Evolutionary conservation across 2,888 invertebrate species (phyloP).

Genomic region (Spisula solida): DNA sequence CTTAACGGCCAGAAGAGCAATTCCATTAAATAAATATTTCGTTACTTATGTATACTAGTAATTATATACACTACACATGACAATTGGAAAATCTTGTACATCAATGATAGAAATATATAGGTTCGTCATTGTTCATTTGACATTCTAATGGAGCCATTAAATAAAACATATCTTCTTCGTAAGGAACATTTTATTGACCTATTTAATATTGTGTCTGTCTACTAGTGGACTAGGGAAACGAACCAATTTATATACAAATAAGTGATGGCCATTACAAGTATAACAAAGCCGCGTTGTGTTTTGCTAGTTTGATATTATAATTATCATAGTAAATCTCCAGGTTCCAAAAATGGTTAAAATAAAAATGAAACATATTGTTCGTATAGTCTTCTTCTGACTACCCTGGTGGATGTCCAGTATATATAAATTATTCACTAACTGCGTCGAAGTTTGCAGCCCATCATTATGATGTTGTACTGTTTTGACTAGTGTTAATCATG

Average conservation of each 20-base stretch:
- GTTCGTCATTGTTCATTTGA: not conserved
- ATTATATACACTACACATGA: not conserved
- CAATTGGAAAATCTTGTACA: not conserved
- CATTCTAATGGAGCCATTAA: not conserved
- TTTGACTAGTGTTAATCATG: too few species aligned
- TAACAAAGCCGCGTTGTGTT: too few species aligned
- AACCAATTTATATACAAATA: not conserved
- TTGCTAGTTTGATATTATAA: too few species aligned
- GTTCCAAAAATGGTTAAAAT: too few species aligned
- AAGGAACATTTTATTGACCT: not conserved
- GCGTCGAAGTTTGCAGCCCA: too few species aligned
- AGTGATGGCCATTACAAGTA: too few species aligned
- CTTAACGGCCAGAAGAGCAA: not conserved
- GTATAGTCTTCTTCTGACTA: too few species aligned
- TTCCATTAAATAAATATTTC: slow-evolving; percentile 7
- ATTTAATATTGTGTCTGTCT: not conserved
- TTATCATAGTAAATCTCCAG: too few species aligned
- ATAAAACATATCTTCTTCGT: not conserved
- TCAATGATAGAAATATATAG: not conserved
- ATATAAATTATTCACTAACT: too few species aligned
- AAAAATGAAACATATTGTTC: too few species aligned
- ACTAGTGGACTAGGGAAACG: not conserved
- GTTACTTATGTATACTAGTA: not conserved
- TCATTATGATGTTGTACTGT: too few species aligned
- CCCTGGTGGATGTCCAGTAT: too few species aligned